Evolutionary conservation across 2,888 invertebrate species (phyloP).

Genomic region (Pardosa pseudoannulata): DNA sequence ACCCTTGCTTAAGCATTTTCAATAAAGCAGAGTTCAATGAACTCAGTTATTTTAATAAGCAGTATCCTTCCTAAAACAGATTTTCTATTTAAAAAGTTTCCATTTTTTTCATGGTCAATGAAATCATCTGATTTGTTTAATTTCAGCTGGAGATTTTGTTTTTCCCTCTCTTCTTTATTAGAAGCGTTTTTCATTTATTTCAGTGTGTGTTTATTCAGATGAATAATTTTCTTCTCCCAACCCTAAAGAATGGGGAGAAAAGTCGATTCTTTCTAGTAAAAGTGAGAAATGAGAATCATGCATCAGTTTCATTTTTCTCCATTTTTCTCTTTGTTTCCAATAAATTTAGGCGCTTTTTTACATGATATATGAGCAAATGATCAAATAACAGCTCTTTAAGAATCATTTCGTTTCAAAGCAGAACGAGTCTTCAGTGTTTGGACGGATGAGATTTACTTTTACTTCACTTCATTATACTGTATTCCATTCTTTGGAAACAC

Average conservation of each 20-base stretch:
- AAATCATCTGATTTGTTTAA: background rate
- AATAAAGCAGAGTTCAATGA: too few relatives aligned
- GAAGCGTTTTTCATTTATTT: background rate
- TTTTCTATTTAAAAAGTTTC: too few relatives aligned
- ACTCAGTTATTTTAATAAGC: too few relatives aligned
- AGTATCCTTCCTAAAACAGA: too few relatives aligned
- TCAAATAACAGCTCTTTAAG: conserved; percentile 67
- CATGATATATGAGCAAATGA: conserved; percentile 64
- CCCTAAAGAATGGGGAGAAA: conserved; percentile 39
- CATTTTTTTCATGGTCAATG: background rate
- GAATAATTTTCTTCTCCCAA: conserved; percentile 53
- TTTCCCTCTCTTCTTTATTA: background rate
- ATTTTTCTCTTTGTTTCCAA: conserved; percentile 40
- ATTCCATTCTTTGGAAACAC: conserved; percentile 19
- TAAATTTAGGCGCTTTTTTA: conserved; percentile 54
- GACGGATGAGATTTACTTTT: conserved; percentile 45
- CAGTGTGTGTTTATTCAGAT: background rate
- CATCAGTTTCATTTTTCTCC: conserved; percentile 63
- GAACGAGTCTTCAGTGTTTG: conserved; percentile 27
- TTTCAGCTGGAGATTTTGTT: background rate
- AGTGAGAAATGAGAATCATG: conserved; percentile 61
- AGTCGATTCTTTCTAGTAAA: conserved; percentile 61
- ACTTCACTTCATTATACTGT: conserved; percentile 37
- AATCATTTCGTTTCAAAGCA: conserved; percentile 52
- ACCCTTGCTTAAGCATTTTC: too few relatives aligned